Base-by-base conservation (phyloP, 2,113 vertebrate genomes). In the Dipodomys ordii region DNA sequence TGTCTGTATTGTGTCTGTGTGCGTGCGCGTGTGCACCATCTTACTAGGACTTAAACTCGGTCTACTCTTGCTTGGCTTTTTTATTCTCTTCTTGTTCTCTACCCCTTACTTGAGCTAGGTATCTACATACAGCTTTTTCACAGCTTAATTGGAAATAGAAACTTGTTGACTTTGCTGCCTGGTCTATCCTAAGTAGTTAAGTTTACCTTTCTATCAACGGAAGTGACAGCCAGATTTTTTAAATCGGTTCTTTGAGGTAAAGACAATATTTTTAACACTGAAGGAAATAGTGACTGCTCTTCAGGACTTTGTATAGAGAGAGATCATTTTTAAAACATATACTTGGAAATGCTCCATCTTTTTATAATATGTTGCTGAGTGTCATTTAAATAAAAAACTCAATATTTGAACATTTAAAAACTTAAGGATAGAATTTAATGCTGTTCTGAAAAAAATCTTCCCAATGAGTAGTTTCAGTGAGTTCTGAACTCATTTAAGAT, bases 241-340 rank as follows among this genome's bases (percentile, higher is more conserved):
- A 20, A 93, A 87, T 69, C 49, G 25, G 12, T 86, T 83, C 78
- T 46, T 88, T 88, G 67, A 95, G 69, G n/a, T 73, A 94, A 95
- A 57, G 20, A 57, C 82, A 88, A 91, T 72, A 87, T 39, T 39
- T 39, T 84, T 69, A 88, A 92, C 71, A 73, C 90, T 85, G 64
- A 81, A 85, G 86, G 28, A 83, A 76, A 93, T 88, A 80, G 32
- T 46, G 72, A 88, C 44, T 84, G 46, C 23, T 78, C 12, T 87
- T 82, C 57, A 71, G 53, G 32, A 76, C 44, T 72, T 77, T 94
- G 71, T 53, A 69, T 88, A 82, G 1, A 9, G 35, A 81, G 39
- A 85, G 28, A 82, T 27, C 64, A 88, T 82, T 94, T 95, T 90
- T 64, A 88, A 93, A 90, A 73, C 64, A 88, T 22, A 77, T 25